Evolutionary conservation across 2,888 invertebrate genomes (phyloP), one percentile per base, ranked within the genome.

Genomic region (Drosophila mettleri): DNA sequence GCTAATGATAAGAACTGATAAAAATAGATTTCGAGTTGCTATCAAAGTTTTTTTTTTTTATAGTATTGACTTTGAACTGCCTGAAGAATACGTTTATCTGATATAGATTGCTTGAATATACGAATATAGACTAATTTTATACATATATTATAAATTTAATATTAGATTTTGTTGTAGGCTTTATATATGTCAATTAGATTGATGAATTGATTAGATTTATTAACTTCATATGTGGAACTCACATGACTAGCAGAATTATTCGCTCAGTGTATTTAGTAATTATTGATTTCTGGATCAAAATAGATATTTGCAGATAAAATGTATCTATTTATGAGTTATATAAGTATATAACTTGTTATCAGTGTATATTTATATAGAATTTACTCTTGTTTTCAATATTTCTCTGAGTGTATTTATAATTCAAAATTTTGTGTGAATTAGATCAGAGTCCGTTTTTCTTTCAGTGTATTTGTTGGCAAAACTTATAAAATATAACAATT

Each of bases 1-100:
- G 4, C 10, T 24, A 16, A 16, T 48, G 43, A 22, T 60, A 59
- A 45, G 43, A 16, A 16, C 33, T 43, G 60, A 60, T 60, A 14
- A 33, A 9, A 14, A 22, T 60, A 36, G 41, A 29, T 45, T 60
- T 45, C 9, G 22, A 29, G 3, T 60, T 45, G 27, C 20, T 59
- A 43, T 58, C 34, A n/a, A 60, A 29, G 10, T 6, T 20, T 54
- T 7, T 14, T 20, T 12, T 20, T 9, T 27, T 16, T 45, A 27
- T 12, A 10, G 16, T 45, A 27, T 9, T 38, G 52, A 31, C 33
- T 43, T 57, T 60, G 20, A 58, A 31, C 20, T 31, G 7, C n/a
- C 2, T 10, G 45, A 16, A 12, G 10, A 12, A 45, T 12, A 1
- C 10, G 16, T 45, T 27, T 45, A 45, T 45, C 45, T 16, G 16